Percentiles rank a stretch among this genome's conserved stretches.
Conservation (phyloP, 1,140 invertebrate species). For the Dendroctonus valens region DNA sequence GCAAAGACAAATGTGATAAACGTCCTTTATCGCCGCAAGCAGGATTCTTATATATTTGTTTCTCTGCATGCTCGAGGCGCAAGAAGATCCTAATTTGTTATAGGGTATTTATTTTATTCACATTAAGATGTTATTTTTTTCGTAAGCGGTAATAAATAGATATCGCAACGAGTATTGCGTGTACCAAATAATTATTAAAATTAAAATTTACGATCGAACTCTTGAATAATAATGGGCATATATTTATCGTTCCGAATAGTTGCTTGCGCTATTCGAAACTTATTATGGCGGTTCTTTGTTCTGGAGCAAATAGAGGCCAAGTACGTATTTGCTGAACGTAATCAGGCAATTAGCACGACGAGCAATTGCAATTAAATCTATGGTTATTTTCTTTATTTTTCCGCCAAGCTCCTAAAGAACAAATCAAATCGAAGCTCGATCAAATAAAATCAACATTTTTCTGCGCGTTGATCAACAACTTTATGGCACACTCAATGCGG, state of each 20-base stretch:
- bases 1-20: no score
- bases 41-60: conserved; percentile 5
- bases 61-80: neutral
- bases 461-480: neutral
- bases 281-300: no score
- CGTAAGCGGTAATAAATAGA: conserved; percentile 12
- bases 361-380: no score
- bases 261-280: no score
- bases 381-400: no score
- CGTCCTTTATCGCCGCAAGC: no score
- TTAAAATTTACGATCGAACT: conserved; percentile 9
- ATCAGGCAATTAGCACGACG: no score
- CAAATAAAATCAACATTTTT: conserved; percentile 3
- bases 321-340: no score
- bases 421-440: neutral
- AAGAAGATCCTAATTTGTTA: conserved; percentile 13
- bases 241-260: conserved; percentile 8
- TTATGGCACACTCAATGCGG: conserved; percentile 12
- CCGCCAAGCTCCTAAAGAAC: no score
- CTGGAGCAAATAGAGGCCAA: no score
- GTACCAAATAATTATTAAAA: conserved; percentile 12
- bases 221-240: conserved; percentile 4
- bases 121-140: conserved; percentile 14
- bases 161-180: conserved; percentile 10
- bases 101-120: conserved; percentile 13